Base-by-base conservation (phyloP, 1,140 invertebrate genomes). In the Holotrichia oblita region DNA sequence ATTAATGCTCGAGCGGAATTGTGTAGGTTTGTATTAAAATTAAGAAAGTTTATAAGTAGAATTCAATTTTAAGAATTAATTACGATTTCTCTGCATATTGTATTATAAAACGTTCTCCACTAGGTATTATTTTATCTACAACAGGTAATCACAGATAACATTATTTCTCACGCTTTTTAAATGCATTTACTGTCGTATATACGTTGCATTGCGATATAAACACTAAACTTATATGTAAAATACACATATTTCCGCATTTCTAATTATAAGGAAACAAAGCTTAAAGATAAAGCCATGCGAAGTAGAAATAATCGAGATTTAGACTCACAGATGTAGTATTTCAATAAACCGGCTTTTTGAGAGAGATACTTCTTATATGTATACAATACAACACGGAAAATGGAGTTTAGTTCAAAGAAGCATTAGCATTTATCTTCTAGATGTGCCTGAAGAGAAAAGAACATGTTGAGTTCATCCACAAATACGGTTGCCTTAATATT, bases 391-490 rank as follows among this genome's bases (percentile, higher is more conserved):
- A 64, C 8, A 34, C 61, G 22, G 61, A 27, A 69, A 69, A 69
- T 69, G 44, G 10, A 3, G 61, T 27, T 27, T 69, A 69, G 8
- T 9, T 27, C 22, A 22, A 64, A 17, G 4, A 4, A 64, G 17
- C 10, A 17, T 64, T 64, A 14, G n/a, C 22, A 69, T 14, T 69
- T 22, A 22, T 69, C 61, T 69, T 27, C 8, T 17, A 14, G 8
- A 27, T 34, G 12, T 34, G 14, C 22, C 22, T 69, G 22, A 27
- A 69, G 22, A 69, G 61, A 69, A 69, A 69, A 69, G 61, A 69
- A 22, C 6, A n/a, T n/a, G n/a, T n/a, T n/a, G n/a, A n/a, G n/a
- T n/a, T n/a, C n/a, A n/a, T n/a, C n/a, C n/a, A n/a, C n/a, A n/a
- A n/a, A n/a, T n/a, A n/a, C n/a, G n/a, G n/a, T n/a, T n/a, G n/a